Base-by-base conservation (phyloP, 2,113 vertebrate species). In the Austrofundulus limnaeus region DNA sequence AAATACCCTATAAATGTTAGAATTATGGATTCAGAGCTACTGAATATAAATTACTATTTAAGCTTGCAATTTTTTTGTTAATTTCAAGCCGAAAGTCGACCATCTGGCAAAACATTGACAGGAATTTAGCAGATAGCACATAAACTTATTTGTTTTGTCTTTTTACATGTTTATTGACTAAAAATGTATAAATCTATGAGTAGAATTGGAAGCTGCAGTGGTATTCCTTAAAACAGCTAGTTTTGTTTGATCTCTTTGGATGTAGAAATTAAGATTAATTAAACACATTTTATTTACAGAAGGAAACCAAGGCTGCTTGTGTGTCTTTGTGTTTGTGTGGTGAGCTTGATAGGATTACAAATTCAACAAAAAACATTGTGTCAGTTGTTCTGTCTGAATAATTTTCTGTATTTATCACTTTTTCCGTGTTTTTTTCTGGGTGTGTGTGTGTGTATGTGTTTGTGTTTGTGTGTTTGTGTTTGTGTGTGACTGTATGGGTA, bases 331-430 rank as follows among this genome's bases (percentile, higher is more conserved):
- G 43, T 72, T 66, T 63, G 59, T 50, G 19, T 13, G 55, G 37
- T 52, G 55, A 68, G 43, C 49, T 59, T 52, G 31, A 71, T n/a
- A 43, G 51, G 45, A 71, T 37, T 21, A 41, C n/a, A 38, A 31
- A 54, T 17, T 48, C 28, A 3, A 56, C 55, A 53, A 76, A 61
- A 58, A 64, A 64, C 56, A 67, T 39, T 46, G 20, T 31, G 38
- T 67, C 51, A 39, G 42, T 51, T n/a, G n/a, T n/a, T n/a, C n/a
- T n/a, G 31, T 53, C 43, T 52, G 19, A 5, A 21, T 31, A 34
- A 55, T 60, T 50, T 41, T 0, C 41, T 17, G 46, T 37, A 55
- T 13, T 1, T 9, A 25, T 45, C 34, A 6, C 1, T 61, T 11
- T 0, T 12, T 14, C 11, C n/a, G n/a, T n/a, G n/a, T n/a, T n/a